phyloP scores from a whole-genome alignment of 2,888 invertebrate species.

The Lasioglossum malachurum region DNA sequence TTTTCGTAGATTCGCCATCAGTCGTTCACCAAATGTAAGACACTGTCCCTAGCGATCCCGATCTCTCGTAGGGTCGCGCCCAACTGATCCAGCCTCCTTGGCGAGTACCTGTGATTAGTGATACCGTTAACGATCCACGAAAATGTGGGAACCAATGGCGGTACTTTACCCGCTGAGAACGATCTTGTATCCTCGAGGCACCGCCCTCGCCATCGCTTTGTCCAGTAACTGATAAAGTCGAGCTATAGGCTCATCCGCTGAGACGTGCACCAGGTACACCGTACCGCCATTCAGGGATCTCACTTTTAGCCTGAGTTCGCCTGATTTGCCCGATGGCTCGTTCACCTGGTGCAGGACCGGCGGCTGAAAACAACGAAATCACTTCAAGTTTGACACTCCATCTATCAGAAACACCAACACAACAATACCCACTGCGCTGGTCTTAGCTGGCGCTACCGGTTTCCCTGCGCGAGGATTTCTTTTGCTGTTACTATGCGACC shows the following conservation, averaged over 20 bases:
- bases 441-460: conserved; percentile 66
- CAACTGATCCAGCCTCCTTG: conserved; percentile 74
- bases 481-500: neutral
- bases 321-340: conserved; percentile 72
- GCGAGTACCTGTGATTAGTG: conserved; percentile 71
- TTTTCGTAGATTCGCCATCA: conserved; percentile 23
- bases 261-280: conserved; percentile 78
- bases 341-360: conserved; percentile 78
- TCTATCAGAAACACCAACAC: neutral
- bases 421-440: conserved; percentile 61
- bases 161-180: conserved; percentile 77
- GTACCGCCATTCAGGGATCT: conserved; percentile 79
- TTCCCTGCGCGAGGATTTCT: conserved; percentile 56
- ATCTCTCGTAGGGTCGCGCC: conserved; percentile 73
- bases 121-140: neutral
- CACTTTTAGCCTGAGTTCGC: conserved; percentile 77
- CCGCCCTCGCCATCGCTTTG: conserved; percentile 70
- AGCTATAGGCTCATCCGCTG: conserved; percentile 76
- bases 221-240: conserved; percentile 79
- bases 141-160: neutral
- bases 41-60: conserved; percentile 79
- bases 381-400: neutral
- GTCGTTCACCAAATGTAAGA: conserved; percentile 79
- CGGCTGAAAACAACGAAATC: conserved; percentile 60
- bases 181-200: conserved; percentile 76